Conservation (phyloP, 1,140 invertebrate species). For the Lordiphosa collinella region DNA sequence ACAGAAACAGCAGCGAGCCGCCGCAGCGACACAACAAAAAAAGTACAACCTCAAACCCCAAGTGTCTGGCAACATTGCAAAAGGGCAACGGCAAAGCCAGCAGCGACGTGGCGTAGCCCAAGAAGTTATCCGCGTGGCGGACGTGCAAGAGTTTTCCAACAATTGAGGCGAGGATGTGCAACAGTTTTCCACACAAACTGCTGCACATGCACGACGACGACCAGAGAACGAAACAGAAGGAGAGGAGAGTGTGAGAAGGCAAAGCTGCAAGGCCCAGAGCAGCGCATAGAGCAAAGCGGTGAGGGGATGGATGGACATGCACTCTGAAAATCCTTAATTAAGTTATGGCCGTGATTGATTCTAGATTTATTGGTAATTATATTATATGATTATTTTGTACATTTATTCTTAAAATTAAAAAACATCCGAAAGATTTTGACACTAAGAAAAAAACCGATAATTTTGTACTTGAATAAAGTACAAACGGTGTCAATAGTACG, state of each 20-base stretch:
- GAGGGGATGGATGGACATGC: not conserved
- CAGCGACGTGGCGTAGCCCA: slow-evolving; percentile 7
- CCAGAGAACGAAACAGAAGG: not conserved
- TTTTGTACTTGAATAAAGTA: no score
- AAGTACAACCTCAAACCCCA: slow-evolving; percentile 52
- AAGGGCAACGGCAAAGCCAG: slow-evolving; percentile 42
- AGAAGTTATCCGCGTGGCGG: slow-evolving; percentile 55
- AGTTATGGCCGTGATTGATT: no score
- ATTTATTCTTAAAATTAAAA: no score
- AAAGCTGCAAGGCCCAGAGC: not conserved
- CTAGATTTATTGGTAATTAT: no score
- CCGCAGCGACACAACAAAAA: slow-evolving; percentile 14
- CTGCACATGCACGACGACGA: slow-evolving; percentile 61
- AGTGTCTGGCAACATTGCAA: slow-evolving; percentile 61
- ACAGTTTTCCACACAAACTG: slow-evolving; percentile 45
- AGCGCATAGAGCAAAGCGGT: not conserved
- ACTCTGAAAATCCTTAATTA: no score
- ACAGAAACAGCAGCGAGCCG: slow-evolving; percentile 37
- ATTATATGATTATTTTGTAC: no score
- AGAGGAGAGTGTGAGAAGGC: not conserved
- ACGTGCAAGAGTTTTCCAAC: slow-evolving; percentile 60
- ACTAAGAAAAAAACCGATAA: no score
- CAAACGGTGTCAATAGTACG: no score
- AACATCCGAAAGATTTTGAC: no score
- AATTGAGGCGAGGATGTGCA: slow-evolving; percentile 47